Percentiles rank a stretch among this genome's conserved stretches.
Evolutionary conservation across 1,140 invertebrate genomes (phyloP).

Genomic region (Oedothorax gibbosus): DNA sequence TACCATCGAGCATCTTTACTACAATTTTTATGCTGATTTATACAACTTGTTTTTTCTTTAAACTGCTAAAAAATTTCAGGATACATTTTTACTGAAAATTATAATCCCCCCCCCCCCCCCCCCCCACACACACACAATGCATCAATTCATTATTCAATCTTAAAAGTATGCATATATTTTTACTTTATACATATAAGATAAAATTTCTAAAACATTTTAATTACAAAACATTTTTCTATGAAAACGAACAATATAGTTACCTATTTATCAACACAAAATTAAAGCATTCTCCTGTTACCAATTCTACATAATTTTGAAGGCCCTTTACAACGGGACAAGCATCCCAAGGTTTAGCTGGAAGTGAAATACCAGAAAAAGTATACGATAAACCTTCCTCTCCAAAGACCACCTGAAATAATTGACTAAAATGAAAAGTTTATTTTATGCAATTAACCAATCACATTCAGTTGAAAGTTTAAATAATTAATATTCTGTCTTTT

Average conservation of each 20-base stretch:
- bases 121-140: too few relatives aligned
- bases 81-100: neutral
- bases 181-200: too few relatives aligned
- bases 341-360: constrained; percentile 77
- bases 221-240: neutral
- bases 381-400: constrained; percentile 77
- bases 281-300: constrained; percentile 73
- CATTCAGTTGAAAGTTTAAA: too few relatives aligned
- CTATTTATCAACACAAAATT: constrained; percentile 81
- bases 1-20: too few relatives aligned
- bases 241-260: constrained; percentile 66
- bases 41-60: neutral
- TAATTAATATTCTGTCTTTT: too few relatives aligned
- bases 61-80: neutral
- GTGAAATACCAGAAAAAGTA: constrained; percentile 75
- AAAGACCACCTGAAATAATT: constrained; percentile 72
- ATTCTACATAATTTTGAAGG: constrained; percentile 72
- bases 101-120: neutral
- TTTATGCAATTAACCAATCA: too few relatives aligned
- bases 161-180: neutral
- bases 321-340: constrained; percentile 68
- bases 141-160: neutral
- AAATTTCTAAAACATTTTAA: neutral
- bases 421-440: neutral
- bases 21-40: too few relatives aligned